Base-by-base conservation (phyloP, 2,888 invertebrate species). In the Leptura quadrifasciata region DNA sequence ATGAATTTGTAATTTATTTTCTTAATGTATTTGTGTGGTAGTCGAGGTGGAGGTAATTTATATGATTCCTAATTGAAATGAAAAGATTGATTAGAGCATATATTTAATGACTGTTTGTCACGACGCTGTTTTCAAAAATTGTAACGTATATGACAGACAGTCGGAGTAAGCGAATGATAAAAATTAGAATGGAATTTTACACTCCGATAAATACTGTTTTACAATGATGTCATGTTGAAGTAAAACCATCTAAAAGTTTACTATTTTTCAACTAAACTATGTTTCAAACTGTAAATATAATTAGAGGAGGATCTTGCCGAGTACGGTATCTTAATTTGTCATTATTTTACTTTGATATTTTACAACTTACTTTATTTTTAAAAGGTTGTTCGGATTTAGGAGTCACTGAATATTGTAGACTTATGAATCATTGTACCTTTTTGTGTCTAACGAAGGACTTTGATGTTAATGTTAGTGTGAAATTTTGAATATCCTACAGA, bases 1-100 rank as follows among this genome's bases (percentile, higher is more conserved):
- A 73, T 73, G 73, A 65, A 58, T 60, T 52, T 47, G 64, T 55
- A 60, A 73, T 73, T 63, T 67, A 73, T 57, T 54, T 57, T 24
- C 21, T 20, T 73, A 64, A 67, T 65, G 58, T 63, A 18, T 58
- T 67, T 60, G 65, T 60, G 61, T 71, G 52, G 61, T 71, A 71
- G 61, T 61, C 73, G 55, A 20, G 54, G 18, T 57, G 21, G 57
- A 64, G 61, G 35, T 73, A 73, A 73, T 73, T 65, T 73, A 73
- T 73, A 65, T 52, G 3, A 54, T 54, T 73, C 65, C 57, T 65
- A 73, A 73, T 73, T 65, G 27, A 27, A 31, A 52, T 39, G 73
- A 60, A 65, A 73, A 73, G 73, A 73, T 63, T 31, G 65, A 73
- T 73, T 27, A 58, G 65, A 47, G 17, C 58, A 17, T 12, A 24